A percentile compares a stretch with the other conserved stretches of the same genome.
phyloP scores from a whole-genome alignment of 2,888 invertebrate species.

The Drosophila kambysellisi region DNA sequence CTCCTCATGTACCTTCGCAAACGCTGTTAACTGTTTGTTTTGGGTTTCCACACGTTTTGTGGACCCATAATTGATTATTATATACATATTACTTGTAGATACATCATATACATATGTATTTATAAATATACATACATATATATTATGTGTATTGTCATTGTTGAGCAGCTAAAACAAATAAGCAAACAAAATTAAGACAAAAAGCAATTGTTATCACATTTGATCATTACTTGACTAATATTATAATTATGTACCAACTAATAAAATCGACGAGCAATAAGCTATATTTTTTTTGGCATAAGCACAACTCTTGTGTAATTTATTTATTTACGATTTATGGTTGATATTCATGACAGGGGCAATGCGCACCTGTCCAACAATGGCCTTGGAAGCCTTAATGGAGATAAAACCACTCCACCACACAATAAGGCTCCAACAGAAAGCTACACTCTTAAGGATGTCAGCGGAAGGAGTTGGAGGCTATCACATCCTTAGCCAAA shows the following conservation, averaged over 20 bases:
- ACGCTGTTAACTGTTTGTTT: constrained; percentile 2
- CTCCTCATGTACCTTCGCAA: neutral
- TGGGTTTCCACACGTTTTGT: neutral
- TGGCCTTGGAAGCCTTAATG: too few species aligned
- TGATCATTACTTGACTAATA: constrained; percentile 23
- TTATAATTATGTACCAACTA: constrained; percentile 25
- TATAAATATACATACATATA: neutral
- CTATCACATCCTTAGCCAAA: too few species aligned
- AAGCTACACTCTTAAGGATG: too few species aligned
- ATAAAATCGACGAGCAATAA: constrained; percentile 34
- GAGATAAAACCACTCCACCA: too few species aligned
- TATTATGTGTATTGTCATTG: constrained; percentile 33
- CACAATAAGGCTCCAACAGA: too few species aligned
- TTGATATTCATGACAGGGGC: too few species aligned
- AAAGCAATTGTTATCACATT: constrained; percentile 53
- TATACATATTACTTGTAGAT: constrained; percentile 26
- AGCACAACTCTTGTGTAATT: neutral
- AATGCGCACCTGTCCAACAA: too few species aligned
- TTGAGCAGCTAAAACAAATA: constrained; percentile 38
- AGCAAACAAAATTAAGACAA: neutral
- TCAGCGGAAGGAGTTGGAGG: too few species aligned
- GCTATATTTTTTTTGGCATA: constrained; percentile 9
- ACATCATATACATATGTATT: neutral
- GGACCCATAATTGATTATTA: constrained; percentile 21
- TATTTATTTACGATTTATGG: neutral